These are phyloP conservation scores for Chrysodeixis includens DNA, from an alignment of 2,888 invertebrate genomes.

Conservation along the genomic window DNA sequence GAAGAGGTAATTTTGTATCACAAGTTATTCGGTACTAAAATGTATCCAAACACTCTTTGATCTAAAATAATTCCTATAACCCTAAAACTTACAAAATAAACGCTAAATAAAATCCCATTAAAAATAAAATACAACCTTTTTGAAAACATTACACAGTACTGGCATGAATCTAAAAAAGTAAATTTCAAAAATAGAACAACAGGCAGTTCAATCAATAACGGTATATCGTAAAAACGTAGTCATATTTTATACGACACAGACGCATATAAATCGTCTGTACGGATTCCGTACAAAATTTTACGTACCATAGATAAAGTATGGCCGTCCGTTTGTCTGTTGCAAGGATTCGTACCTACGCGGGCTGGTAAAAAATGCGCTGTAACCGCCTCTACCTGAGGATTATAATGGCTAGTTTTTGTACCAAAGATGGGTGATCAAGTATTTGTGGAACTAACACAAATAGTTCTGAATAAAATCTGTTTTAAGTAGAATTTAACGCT, in stretches of 20 bases:
- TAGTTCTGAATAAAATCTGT: background rate
- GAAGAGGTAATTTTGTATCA: too few species aligned
- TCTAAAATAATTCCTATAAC: background rate
- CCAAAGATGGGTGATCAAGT: background rate
- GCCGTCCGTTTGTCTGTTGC: conserved; percentile 40
- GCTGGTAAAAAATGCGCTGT: conserved; percentile 52
- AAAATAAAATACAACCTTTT: background rate
- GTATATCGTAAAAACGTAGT: conserved; percentile 64
- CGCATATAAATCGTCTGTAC: conserved; percentile 63
- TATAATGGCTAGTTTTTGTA: conserved; percentile 6
- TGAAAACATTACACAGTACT: conserved; percentile 22
- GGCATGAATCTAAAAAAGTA: conserved; percentile 38
- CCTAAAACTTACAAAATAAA: background rate
- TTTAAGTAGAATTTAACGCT: background rate
- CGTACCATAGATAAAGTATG: conserved; percentile 59
- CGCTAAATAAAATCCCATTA: background rate
- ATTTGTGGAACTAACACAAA: background rate
- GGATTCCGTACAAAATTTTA: conserved; percentile 61
- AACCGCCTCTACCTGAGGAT: conserved; percentile 41
- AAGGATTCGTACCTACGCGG: conserved; percentile 56
- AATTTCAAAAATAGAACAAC: conserved; percentile 40
- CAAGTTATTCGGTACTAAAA: background rate
- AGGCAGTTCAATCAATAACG: conserved; percentile 58
- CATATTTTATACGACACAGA: conserved; percentile 61
- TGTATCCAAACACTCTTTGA: background rate